Conservation (phyloP, 1,140 invertebrate species). For the Heliconius congener region DNA sequence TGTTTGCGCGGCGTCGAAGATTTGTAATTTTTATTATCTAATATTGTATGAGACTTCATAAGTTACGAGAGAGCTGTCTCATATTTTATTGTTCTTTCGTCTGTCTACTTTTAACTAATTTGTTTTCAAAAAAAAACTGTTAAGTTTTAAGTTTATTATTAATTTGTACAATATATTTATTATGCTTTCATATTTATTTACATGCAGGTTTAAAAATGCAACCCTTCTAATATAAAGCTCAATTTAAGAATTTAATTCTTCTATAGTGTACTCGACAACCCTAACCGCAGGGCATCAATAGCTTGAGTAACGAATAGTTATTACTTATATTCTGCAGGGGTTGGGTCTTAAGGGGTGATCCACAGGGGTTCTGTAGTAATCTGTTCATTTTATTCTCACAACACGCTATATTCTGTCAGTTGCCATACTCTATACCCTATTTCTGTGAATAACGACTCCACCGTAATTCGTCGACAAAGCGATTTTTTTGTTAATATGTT, state of each 20-base stretch:
- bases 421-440: slow-evolving; percentile 53
- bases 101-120: too few relatives aligned
- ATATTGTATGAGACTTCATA: slow-evolving; percentile 1
- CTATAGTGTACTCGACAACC: slow-evolving; percentile 60
- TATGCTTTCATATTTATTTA: not conserved
- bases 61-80: not conserved
- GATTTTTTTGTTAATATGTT: not conserved
- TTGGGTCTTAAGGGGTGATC: slow-evolving; percentile 48
- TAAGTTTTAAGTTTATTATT: not conserved
- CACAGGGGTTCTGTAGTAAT: slow-evolving; percentile 67
- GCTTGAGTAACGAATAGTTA: slow-evolving; percentile 71
- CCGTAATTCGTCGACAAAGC: slow-evolving; percentile 69
- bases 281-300: slow-evolving; percentile 70
- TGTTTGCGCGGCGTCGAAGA: slow-evolving; percentile 32
- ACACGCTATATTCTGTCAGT: slow-evolving; percentile 40
- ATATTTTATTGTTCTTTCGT: too few relatives aligned
- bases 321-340: slow-evolving; percentile 61
- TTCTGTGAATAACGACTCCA: slow-evolving; percentile 67
- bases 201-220: slow-evolving; percentile 16
- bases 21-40: slow-evolving; percentile 25
- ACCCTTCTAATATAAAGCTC: slow-evolving; percentile 21
- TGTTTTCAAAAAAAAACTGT: too few relatives aligned
- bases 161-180: not conserved
- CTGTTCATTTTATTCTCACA: slow-evolving; percentile 79
- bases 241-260: slow-evolving; percentile 47